These are phyloP conservation scores for Ctenosaura bakeri DNA, from an alignment of 2,797 vertebrate genomes.

Conservation along the genomic window DNA sequence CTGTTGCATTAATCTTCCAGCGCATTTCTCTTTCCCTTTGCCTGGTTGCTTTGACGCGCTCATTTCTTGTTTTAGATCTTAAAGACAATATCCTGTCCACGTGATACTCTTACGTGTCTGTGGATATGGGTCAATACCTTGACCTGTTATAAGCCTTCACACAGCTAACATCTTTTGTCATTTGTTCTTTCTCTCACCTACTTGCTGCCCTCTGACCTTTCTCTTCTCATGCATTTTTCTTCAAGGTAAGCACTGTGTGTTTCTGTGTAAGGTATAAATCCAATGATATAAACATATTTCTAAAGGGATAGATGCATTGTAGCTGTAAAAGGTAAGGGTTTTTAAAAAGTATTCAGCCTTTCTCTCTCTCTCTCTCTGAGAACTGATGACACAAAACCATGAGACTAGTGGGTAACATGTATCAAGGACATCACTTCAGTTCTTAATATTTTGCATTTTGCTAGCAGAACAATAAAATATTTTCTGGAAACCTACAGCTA, in stretches of 20 bases:
- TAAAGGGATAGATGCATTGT: neutral
- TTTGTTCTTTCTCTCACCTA: neutral
- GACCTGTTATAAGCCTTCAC: slow-evolving; percentile 5
- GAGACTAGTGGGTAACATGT: neutral
- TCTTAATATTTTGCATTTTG: neutral
- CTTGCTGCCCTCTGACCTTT: neutral
- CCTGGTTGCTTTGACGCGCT: neutral
- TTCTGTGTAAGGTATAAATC: neutral
- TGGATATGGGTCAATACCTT: neutral
- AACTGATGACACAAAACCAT: neutral
- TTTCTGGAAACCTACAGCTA: neutral
- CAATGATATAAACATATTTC: neutral
- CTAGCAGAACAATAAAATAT: neutral
- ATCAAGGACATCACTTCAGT: neutral
- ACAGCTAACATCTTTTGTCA: neutral
- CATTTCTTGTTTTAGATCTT: slow-evolving; percentile 19
- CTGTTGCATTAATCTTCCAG: neutral
- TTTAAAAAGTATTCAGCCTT: neutral
- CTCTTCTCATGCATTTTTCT: neutral
- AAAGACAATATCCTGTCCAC: neutral
- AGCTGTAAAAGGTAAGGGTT: neutral
- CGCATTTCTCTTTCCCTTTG: neutral
- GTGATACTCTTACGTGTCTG: neutral
- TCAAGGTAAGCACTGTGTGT: neutral
- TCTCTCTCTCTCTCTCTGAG: neutral